Base-by-base conservation (phyloP, 2,888 invertebrate genomes). In the Venusia cambrica region DNA sequence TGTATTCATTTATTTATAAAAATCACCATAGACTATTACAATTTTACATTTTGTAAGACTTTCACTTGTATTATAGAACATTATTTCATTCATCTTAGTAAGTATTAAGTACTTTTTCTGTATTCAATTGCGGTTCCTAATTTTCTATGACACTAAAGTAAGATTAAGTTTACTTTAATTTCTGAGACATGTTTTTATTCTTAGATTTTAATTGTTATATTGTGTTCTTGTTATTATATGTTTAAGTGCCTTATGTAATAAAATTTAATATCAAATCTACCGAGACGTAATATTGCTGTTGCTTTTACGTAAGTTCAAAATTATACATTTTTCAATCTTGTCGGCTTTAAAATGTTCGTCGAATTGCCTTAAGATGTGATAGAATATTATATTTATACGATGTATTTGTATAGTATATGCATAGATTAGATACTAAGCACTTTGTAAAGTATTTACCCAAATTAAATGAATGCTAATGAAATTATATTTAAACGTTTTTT, bases 311-410 rank as follows among this genome's bases (percentile, higher is more conserved):
- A 25, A 20, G 7, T 11, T 30, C 4, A 12, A 19, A 21, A 7
- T 18, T 14, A 20, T 28, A 13, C 15, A 15, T 18, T 25, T 14
- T 45, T 41, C 12, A 42, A 39, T 27, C 16, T 30, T 13, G 6
- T 9, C 18, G 27, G 22, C 21, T 55, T 47, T 38, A 52, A 51
- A 11, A 12, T 4, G 27, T 35, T 22, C 17, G 19, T 27, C 26
- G 36, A 47, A 57, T 66, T 69, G 75, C 73, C 73, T 78, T 77
- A 49, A 54, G 64, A 69, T 78, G 77, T 79, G 78, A 78, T 76
- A 68, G 53, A 49, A 60, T 55, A 62, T 47, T 70, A 61, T 76
- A 78, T 77, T 75, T 77, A 75, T 79, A 66, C 45, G 45, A 61
- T 58, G 61, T 52, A 60, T 57, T 57, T 52, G 53, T 61, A 50